Evolutionary conservation across 2,797 vertebrate genomes (phyloP).

Genomic region (Epinephelus malabaricus): DNA sequence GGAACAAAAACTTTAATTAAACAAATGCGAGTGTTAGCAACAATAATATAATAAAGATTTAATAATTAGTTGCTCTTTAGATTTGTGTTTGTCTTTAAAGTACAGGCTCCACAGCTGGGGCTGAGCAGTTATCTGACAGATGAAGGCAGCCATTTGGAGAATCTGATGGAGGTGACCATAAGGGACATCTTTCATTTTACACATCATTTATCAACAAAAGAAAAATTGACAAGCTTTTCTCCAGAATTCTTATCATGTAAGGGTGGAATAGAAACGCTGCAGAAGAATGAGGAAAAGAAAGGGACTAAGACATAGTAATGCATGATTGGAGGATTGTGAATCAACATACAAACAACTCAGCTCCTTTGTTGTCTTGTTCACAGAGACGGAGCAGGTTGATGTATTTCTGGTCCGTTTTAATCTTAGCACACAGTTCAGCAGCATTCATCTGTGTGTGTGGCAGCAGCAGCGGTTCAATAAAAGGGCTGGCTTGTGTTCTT

Average conservation of each 20-base stretch:
- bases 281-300: background rate
- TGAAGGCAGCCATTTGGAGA: slow-evolving; percentile 23
- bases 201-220: background rate
- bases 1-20: slow-evolving; percentile 5
- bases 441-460: slow-evolving; percentile 1
- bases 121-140: slow-evolving; percentile 37
- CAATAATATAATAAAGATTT: no score
- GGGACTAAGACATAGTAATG: background rate
- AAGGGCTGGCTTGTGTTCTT: background rate
- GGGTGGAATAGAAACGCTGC: background rate
- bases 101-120: background rate
- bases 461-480: slow-evolving; percentile 20
- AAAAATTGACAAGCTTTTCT: no score
- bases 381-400: background rate
- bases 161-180: background rate
- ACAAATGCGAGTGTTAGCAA: background rate
- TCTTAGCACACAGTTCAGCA: background rate
- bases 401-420: background rate
- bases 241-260: background rate
- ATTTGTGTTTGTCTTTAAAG: slow-evolving; percentile 18
- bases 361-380: slow-evolving; percentile 6
- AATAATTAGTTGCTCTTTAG: background rate
- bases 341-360: background rate
- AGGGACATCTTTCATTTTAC: background rate
- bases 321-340: background rate